Base-by-base conservation (phyloP, 2,888 invertebrate species). In the Psococerastis gibbosa region DNA sequence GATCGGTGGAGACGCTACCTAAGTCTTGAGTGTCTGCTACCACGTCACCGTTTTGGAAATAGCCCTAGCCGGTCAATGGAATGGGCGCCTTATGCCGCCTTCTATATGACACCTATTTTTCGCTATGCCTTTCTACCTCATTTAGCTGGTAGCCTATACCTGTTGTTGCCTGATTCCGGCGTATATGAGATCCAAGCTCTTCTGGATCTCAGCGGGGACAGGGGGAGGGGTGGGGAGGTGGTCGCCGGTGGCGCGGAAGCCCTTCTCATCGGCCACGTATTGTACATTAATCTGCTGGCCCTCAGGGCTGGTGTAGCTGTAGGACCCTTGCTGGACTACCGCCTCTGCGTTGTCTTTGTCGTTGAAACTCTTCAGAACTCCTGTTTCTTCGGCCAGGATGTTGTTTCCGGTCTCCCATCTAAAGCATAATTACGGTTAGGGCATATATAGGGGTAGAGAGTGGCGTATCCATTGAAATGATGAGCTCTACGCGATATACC, bases 221-320 rank as follows among this genome's bases (percentile, higher is more conserved):
- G 84, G 82, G 11, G 84, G 83, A 48, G 83, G 78, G 42, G 84
- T 84, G 49, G 84, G 84, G 55, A 84, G 73, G 58, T 84, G 84
- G 59, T 80, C 81, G 1, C 84, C 83, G 51, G 70, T 68, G 42
- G 81, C 78, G 51, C 78, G 76, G 71, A 84, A 84, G 41, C 84
- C 84, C 53, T 71, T 73, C 59, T 84, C 83, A 55, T 84, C 83
- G 52, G 84, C 84, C 15, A 78, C 79, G 60, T 84, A 52, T 6
- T 46, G 49, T 31, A 51, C 49, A 15, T 46, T 49, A 45, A 50
- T 50, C 17, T 47, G 16, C 9, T 35, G 41, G 34, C 51, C 51
- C 22, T 51, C 78, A 3, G 83, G 83, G 32, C 82, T 75, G 45
- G 78, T 80, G 64, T 84, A 84, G 1, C 72, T 68, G 64, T 82